Evolutionary conservation across 2,113 vertebrate species (phyloP).

Genomic region (Bothrops jararaca): DNA sequence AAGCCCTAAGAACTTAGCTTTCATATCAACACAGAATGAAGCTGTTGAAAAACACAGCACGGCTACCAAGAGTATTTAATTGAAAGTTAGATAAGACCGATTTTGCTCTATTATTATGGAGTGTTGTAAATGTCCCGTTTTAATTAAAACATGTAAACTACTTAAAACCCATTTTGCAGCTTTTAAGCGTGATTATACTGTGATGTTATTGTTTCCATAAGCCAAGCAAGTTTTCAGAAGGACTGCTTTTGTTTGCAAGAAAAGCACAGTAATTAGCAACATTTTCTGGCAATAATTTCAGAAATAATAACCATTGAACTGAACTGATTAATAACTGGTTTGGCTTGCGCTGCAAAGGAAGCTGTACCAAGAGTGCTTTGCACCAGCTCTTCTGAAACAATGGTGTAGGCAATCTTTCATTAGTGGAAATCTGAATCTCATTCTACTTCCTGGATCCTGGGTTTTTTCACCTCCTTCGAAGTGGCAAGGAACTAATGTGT

Average conservation of each 20-base stretch:
- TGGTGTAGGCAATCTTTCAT: too few relatives aligned
- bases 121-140: conserved; percentile 40
- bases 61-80: conserved; percentile 17
- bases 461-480: background rate
- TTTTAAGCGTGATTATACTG: background rate
- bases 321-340: background rate
- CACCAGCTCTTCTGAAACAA: background rate
- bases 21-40: background rate
- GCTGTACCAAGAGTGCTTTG: background rate
- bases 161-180: background rate
- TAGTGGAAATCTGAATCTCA: too few relatives aligned
- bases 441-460: background rate
- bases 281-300: background rate
- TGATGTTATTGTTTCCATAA: background rate
- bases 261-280: background rate
- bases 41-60: conserved; percentile 33
- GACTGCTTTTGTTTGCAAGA: background rate
- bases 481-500: background rate
- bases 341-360: background rate
- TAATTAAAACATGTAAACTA: conserved; percentile 38
- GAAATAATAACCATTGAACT: background rate
- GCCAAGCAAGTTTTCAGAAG: background rate
- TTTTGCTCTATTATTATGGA: conserved; percentile 17
- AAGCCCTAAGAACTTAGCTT: conserved; percentile 49
- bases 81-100: conserved; percentile 23